A percentile compares a stretch with the other conserved stretches of the same genome.
phyloP scores from a whole-genome alignment of 1,140 invertebrate species.

The Cydia fagiglandana region DNA sequence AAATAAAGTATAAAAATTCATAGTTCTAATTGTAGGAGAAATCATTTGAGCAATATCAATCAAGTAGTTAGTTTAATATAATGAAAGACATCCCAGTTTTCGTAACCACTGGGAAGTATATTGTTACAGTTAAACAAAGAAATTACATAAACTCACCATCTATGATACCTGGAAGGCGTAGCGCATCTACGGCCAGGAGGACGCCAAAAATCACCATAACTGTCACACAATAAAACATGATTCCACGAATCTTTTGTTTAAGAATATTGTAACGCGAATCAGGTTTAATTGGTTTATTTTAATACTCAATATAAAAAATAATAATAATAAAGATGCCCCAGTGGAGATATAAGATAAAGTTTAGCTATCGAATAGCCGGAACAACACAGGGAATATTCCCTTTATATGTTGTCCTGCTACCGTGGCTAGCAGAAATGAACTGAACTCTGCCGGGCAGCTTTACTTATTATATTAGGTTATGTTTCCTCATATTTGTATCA shows the following conservation, averaged over 20 bases:
- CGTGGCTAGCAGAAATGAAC: neutral
- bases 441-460: neutral
- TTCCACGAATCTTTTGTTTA: neutral
- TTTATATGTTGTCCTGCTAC: conserved; percentile 13
- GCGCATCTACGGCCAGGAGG: neutral
- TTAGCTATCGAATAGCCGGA: conserved; percentile 1
- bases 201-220: neutral
- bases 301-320: conserved; percentile 2
- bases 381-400: neutral
- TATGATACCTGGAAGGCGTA: neutral
- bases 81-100: no score
- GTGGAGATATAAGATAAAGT: neutral
- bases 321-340: neutral
- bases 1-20: no score
- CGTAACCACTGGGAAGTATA: no score
- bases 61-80: no score
- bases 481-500: neutral
- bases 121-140: no score
- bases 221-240: neutral
- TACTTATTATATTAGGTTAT: neutral
- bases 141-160: neutral
- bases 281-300: conserved; percentile 7
- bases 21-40: no score
- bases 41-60: no score
- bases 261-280: neutral